These are phyloP conservation scores for Anthrax anthrax DNA, from an alignment of 2,888 invertebrate species.

Conservation along the genomic window DNA sequence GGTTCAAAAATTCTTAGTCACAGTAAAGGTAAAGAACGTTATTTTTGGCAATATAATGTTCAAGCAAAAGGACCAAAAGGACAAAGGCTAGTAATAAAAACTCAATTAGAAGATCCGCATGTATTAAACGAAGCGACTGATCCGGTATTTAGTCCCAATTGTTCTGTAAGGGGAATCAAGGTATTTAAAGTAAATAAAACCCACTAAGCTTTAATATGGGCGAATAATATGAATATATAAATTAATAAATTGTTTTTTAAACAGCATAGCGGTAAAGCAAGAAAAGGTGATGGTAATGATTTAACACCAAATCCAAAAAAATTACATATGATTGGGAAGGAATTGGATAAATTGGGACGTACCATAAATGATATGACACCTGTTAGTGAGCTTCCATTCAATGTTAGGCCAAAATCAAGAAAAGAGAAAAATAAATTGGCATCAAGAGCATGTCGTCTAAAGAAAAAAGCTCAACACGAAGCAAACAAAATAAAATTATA, in stretches of 20 bases:
- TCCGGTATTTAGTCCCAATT: constrained; percentile 89
- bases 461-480: constrained; percentile 98
- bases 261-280: constrained; percentile 64
- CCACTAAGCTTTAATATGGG: background rate
- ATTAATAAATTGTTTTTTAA: background rate
- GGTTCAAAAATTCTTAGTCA: constrained; percentile 14
- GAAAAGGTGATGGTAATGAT: constrained; percentile 96
- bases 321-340: constrained; percentile 77
- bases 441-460: constrained; percentile 88
- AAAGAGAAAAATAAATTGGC: constrained; percentile 97
- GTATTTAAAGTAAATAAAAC: constrained; percentile 35
- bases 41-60: constrained; percentile 98
- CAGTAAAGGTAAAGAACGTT: constrained; percentile 60
- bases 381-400: constrained; percentile 82
- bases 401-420: constrained; percentile 77
- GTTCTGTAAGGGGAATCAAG: constrained; percentile 82
- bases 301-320: constrained; percentile 90
- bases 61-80: constrained; percentile 97
- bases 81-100: constrained; percentile 69
- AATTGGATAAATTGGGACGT: constrained; percentile 77
- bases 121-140: constrained; percentile 80
- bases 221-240: too few species aligned
- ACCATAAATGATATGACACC: constrained; percentile 94
- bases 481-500: constrained; percentile 93
- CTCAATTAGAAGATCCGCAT: constrained; percentile 83